A percentile compares a stretch with the other conserved stretches of the same genome.
Conservation (phyloP, 2,888 invertebrate genomes). For the Sarcophaga variegata region DNA sequence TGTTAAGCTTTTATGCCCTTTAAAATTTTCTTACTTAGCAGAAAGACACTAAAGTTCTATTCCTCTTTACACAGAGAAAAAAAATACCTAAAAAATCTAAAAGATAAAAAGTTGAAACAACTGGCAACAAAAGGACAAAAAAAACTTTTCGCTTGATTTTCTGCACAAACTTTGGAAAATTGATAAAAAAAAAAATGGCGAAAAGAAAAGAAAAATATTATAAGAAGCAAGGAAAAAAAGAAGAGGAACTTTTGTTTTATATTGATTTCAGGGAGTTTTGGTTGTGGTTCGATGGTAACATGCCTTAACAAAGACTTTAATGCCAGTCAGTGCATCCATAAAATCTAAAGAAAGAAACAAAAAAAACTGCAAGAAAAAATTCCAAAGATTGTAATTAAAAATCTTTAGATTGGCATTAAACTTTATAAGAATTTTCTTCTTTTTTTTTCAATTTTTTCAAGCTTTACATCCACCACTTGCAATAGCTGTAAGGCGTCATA, state of each 20-base stretch:
- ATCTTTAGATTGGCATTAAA: conserved; percentile 68
- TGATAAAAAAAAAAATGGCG: conserved; percentile 47
- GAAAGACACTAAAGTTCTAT: conserved; percentile 15
- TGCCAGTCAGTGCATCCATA: conserved; percentile 44
- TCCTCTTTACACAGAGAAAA: background rate
- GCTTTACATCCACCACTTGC: background rate
- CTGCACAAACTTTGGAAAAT: conserved; percentile 62
- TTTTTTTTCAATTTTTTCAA: background rate
- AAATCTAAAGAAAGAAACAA: conserved; percentile 12
- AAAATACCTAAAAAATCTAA: conserved; percentile 2
- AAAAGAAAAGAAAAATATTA: conserved; percentile 11
- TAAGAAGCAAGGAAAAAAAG: background rate
- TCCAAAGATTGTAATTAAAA: conserved; percentile 66
- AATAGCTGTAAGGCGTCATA: conserved; percentile 8
- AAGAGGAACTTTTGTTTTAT: conserved; percentile 56
- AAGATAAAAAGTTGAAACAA: conserved; percentile 38
- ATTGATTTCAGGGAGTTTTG: conserved; percentile 64
- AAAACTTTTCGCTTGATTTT: conserved; percentile 66
- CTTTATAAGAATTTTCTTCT: conserved; percentile 58
- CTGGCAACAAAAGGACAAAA: conserved; percentile 6
- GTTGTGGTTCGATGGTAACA: conserved; percentile 59
- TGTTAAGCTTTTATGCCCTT: background rate
- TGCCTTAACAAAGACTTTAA: conserved; percentile 64
- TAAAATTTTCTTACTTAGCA: background rate
- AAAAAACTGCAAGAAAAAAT: conserved; percentile 1